phyloP scores from a whole-genome alignment of 2,113 vertebrate genomes.

The Dendrocopos noguchii region DNA sequence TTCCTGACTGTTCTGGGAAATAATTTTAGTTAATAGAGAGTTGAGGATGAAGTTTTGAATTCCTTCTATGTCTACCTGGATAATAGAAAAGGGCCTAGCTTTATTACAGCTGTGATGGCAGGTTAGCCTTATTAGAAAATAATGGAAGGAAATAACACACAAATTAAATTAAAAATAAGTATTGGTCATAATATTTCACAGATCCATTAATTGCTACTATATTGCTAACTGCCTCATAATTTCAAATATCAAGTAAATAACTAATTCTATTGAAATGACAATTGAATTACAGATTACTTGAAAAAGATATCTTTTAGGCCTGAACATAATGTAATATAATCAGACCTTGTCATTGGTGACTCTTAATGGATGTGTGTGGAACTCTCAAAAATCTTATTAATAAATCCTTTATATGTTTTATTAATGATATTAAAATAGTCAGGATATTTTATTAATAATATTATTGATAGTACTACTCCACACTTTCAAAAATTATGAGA shows the following conservation, averaged over 20 bases:
- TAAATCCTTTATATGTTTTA: background rate
- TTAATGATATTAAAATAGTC: constrained; percentile 29
- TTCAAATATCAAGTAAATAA: constrained; percentile 35
- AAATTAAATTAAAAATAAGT: background rate
- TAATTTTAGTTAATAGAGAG: background rate
- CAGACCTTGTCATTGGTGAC: background rate
- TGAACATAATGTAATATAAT: background rate
- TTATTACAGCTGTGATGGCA: background rate
- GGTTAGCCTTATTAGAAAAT: background rate
- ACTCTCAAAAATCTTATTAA: background rate
- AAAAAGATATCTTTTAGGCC: background rate
- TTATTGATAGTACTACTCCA: constrained; percentile 14
- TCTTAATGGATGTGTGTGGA: background rate
- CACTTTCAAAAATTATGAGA: background rate
- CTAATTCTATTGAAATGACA: constrained; percentile 9
- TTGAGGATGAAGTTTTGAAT: background rate
- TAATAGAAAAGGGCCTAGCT: background rate
- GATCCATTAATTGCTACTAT: background rate
- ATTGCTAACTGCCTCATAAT: background rate
- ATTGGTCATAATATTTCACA: background rate
- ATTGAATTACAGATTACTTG: background rate
- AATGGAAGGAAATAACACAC: background rate
- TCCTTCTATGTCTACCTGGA: background rate
- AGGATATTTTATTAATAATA: constrained; percentile 8
- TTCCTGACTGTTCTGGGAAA: background rate